phyloP scores from a whole-genome alignment of 2,113 vertebrate genomes.

The Cebidichthys violaceus region DNA sequence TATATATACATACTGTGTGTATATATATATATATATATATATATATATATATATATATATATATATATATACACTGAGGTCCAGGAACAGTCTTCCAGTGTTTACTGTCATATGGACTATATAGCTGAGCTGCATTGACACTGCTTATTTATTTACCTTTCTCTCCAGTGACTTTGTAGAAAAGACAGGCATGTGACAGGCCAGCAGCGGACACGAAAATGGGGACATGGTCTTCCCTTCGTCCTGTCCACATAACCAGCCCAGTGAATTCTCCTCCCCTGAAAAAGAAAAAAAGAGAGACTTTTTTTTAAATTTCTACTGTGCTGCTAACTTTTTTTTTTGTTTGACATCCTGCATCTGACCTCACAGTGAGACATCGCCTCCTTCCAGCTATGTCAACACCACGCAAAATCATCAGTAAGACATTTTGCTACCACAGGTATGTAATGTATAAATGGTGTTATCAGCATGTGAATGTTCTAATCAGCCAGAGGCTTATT shows the following conservation, averaged over 20 bases:
- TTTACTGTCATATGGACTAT: neutral
- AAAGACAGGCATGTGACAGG: constrained; percentile 89
- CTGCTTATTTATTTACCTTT: constrained; percentile 76
- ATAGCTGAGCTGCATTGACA: neutral
- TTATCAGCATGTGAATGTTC: constrained; percentile 64
- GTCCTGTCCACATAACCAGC: constrained; percentile 92
- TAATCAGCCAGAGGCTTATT: constrained; percentile 64
- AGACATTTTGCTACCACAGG: constrained; percentile 24
- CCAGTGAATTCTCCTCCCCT: constrained; percentile 95
- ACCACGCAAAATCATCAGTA: constrained; percentile 42
- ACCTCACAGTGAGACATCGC: constrained; percentile 15
- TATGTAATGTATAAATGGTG: constrained; percentile 46
- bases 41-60: no score
- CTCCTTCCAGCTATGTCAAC: constrained; percentile 36
- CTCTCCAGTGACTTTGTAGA: constrained; percentile 85
- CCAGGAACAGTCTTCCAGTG: neutral
- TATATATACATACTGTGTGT: no score
- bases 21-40: no score
- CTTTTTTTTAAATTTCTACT: neutral
- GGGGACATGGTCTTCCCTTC: constrained; percentile 88
- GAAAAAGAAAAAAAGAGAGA: constrained; percentile 6
- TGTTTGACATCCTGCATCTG: constrained; percentile 13
- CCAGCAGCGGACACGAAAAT: constrained; percentile 90
- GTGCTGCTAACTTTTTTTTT: neutral
- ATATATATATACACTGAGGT: no score